These are phyloP conservation scores for Campylomormyrus numenius DNA, from an alignment of 2,113 vertebrate species.

Conservation along the genomic window DNA sequence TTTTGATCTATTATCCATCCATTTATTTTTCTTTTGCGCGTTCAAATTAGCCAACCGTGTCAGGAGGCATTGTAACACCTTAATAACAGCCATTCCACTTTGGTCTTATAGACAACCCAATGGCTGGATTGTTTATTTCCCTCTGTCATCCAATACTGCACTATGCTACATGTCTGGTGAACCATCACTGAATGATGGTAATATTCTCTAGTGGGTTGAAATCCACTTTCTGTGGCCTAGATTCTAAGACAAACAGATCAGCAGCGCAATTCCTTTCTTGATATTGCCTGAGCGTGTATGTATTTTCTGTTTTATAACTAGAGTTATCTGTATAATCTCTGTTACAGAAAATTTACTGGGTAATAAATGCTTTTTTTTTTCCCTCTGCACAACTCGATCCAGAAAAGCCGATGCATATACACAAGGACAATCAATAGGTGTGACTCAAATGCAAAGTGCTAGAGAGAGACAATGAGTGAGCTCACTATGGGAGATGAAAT, in stretches of 20 bases:
- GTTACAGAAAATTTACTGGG: background rate
- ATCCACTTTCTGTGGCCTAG: background rate
- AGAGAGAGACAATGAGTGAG: background rate
- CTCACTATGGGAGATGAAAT: background rate
- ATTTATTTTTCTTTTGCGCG: background rate
- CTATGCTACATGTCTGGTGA: background rate
- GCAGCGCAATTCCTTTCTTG: background rate
- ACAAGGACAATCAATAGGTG: background rate
- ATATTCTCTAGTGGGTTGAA: background rate
- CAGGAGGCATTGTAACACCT: conserved; percentile 16
- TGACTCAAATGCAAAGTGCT: background rate
- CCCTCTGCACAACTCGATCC: background rate
- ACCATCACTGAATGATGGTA: background rate
- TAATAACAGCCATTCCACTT: background rate
- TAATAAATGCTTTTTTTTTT: background rate
- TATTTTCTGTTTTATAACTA: background rate
- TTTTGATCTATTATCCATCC: background rate
- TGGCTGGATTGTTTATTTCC: background rate
- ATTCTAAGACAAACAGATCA: background rate
- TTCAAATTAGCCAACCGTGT: background rate
- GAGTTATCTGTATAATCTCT: background rate
- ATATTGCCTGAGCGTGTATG: background rate
- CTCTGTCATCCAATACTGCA: background rate
- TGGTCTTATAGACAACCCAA: background rate
- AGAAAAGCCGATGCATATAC: background rate